Percentiles rank a stretch among this genome's conserved stretches.
Conservation (phyloP, 2,888 invertebrate species). For the Drosophila emarginata region DNA sequence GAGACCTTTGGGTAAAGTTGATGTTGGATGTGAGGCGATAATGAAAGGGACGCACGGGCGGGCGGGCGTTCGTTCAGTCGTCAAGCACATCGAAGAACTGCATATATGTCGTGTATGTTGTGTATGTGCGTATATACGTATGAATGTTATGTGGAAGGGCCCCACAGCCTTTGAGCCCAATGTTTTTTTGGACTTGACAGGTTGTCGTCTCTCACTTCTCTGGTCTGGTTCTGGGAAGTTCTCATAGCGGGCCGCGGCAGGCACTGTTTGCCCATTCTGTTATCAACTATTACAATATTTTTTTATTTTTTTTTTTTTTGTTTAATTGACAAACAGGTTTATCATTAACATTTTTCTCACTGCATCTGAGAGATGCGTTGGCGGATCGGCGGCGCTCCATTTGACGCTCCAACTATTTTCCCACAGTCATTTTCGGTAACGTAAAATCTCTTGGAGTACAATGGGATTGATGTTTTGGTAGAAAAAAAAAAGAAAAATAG, state of each 20-base stretch:
- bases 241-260: constrained; percentile 52
- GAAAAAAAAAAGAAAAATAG: not conserved
- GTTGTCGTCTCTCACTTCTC: constrained; percentile 45
- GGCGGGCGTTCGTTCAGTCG: constrained; percentile 12
- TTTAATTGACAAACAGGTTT: constrained; percentile 78
- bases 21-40: constrained; percentile 63
- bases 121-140: not conserved
- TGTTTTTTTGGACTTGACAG: constrained; percentile 57
- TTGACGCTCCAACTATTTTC: constrained; percentile 75
- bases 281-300: constrained; percentile 76
- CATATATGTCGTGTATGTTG: not conserved
- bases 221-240: constrained; percentile 64
- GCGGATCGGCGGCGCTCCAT: constrained; percentile 50
- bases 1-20: constrained; percentile 23
- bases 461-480: not conserved
- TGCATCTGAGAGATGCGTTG: constrained; percentile 41
- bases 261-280: constrained; percentile 67
- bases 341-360: constrained; percentile 61
- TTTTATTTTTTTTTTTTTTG: constrained; percentile 38
- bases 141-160: constrained; percentile 7
- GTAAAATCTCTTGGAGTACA: constrained; percentile 36
- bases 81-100: constrained; percentile 66
- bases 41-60: constrained; percentile 55
- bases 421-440: constrained; percentile 67
- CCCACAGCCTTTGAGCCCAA: constrained; percentile 48